Percentiles rank a stretch among this genome's conserved stretches.
phyloP scores from a whole-genome alignment of 2,888 invertebrate genomes.

The Coelogynopora nodosa region DNA sequence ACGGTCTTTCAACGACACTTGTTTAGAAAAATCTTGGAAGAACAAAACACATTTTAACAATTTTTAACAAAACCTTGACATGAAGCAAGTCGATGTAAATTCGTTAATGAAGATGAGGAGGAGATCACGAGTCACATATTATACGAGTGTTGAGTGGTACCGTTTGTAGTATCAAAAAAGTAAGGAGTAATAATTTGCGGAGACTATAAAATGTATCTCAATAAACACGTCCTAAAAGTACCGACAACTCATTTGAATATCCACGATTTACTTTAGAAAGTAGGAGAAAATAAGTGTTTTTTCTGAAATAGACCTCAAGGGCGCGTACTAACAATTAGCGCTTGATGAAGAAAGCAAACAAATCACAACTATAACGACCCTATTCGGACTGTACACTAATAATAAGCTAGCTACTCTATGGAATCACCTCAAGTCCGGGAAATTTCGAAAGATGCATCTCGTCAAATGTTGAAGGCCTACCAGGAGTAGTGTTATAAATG shows the following conservation, averaged over 20 bases:
- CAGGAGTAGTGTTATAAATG: background rate
- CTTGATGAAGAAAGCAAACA: background rate
- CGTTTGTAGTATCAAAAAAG: too few species aligned
- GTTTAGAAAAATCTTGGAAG: background rate
- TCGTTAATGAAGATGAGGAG: background rate
- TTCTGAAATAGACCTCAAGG: too few species aligned
- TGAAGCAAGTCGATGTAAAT: background rate
- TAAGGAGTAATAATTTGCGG: too few species aligned
- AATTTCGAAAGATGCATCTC: background rate
- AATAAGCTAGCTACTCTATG: background rate
- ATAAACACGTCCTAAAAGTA: too few species aligned
- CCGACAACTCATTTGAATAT: too few species aligned
- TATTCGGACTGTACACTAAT: background rate
- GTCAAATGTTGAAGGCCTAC: background rate
- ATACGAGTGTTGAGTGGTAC: background rate
- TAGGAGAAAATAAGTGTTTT: too few species aligned
- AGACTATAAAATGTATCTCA: too few species aligned
- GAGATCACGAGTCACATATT: background rate
- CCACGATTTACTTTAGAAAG: too few species aligned
- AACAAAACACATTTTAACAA: background rate
- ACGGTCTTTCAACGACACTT: background rate
- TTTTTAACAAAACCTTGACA: background rate
- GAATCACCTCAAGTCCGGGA: background rate
- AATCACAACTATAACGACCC: background rate
- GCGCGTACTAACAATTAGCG: too few species aligned